Percentiles rank a stretch among this genome's conserved stretches.
Evolutionary conservation across 2,888 invertebrate genomes (phyloP).

Genomic region (Strigamia maritima): DNA sequence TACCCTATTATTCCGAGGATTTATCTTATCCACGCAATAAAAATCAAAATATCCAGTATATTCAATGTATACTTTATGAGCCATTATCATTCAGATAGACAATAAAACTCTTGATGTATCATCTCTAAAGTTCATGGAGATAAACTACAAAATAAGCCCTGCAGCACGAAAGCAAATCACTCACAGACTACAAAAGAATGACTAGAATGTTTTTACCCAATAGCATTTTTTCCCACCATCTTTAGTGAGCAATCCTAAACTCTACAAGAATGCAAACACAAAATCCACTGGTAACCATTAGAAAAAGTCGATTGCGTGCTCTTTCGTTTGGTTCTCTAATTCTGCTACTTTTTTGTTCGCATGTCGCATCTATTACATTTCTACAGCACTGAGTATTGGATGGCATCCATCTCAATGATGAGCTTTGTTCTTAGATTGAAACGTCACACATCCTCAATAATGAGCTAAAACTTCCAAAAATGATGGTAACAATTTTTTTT

Average conservation of each 20-base stretch:
- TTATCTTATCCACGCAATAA: background rate
- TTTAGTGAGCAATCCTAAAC: background rate
- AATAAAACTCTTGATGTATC: slow-evolving; percentile 11
- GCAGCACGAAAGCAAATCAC: background rate
- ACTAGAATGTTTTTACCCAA: background rate
- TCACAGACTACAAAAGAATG: background rate
- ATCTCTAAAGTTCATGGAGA: background rate
- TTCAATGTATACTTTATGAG: background rate
- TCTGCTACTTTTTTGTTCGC: too few species aligned
- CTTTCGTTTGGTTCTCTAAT: too few species aligned
- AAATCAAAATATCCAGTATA: background rate
- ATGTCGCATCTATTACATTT: too few species aligned
- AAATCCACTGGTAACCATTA: background rate
- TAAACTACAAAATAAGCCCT: slow-evolving; percentile 1
- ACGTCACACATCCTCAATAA: too few species aligned
- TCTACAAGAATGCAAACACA: background rate
- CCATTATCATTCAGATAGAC: slow-evolving; percentile 16
- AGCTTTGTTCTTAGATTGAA: too few species aligned
- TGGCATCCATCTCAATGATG: too few species aligned
- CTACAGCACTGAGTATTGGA: too few species aligned
- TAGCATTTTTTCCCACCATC: background rate
- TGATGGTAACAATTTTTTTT: too few species aligned
- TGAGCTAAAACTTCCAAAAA: too few species aligned
- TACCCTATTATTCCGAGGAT: background rate
- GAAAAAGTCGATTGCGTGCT: too few species aligned